A percentile compares a stretch with the other conserved stretches of the same genome.
Conservation (phyloP, 2,888 invertebrate genomes). For the Rosalia funebris region DNA sequence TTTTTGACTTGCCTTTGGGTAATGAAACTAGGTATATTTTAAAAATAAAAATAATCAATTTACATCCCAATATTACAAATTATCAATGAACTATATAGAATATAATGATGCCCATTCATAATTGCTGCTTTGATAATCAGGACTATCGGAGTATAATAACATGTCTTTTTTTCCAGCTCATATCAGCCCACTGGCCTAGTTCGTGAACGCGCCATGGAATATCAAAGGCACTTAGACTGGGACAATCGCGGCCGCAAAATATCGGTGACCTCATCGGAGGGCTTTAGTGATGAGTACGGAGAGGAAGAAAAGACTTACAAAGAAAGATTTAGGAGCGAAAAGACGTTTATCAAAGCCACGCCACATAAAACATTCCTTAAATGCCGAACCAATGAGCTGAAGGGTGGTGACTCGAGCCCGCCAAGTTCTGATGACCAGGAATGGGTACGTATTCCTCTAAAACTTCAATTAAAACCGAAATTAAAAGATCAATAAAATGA, state of each 20-base stretch:
- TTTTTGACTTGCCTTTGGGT: no score
- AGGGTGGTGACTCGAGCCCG: slow-evolving; percentile 58
- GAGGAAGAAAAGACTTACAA: slow-evolving; percentile 78
- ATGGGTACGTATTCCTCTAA: slow-evolving; percentile 60
- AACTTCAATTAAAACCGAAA: no score
- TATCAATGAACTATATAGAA: no score
- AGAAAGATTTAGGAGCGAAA: slow-evolving; percentile 69
- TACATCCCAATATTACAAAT: no score
- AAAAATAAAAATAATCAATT: no score
- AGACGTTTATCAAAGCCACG: slow-evolving; percentile 46
- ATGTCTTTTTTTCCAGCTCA: slow-evolving; percentile 40
- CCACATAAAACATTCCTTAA: slow-evolving; percentile 56
- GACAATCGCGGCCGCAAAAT: slow-evolving; percentile 58
- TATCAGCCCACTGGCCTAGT: slow-evolving; percentile 64
- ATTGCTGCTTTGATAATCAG: no score
- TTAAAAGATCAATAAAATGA: no score
- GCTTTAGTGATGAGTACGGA: slow-evolving; percentile 60
- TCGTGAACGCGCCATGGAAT: slow-evolving; percentile 65
- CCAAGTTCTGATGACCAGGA: slow-evolving; percentile 68
- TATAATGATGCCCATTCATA: no score
- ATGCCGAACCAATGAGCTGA: slow-evolving; percentile 44
- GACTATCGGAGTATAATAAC: no score
- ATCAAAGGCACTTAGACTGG: slow-evolving; percentile 65
- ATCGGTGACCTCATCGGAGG: slow-evolving; percentile 59
- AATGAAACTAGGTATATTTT: no score